These are phyloP conservation scores for Fistularia commersonii DNA, from an alignment of 2,797 vertebrate species.

Conservation along the genomic window DNA sequence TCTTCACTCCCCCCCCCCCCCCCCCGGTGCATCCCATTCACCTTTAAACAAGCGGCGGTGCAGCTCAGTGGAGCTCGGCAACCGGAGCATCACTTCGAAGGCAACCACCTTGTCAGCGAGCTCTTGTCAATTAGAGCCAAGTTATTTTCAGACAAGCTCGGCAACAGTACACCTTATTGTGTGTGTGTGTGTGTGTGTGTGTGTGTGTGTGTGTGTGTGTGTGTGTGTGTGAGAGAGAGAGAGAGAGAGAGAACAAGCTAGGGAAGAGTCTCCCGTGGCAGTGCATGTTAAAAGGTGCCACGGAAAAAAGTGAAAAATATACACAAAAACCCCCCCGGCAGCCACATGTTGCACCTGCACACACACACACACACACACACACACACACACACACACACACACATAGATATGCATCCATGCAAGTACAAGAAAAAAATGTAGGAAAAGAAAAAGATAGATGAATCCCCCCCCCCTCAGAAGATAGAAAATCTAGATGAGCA, in stretches of 20 bases:
- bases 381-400: too few relatives aligned
- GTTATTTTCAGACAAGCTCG: conserved; percentile 47
- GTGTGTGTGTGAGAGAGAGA: background rate
- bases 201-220: too few relatives aligned
- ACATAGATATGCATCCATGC: too few relatives aligned
- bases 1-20: conserved; percentile 42
- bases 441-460: background rate
- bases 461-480: too few relatives aligned
- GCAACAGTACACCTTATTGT: conserved; percentile 49
- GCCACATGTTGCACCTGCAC: conserved; percentile 51
- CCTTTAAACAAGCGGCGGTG: conserved; percentile 61
- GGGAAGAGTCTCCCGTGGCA: too few relatives aligned
- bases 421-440: too few relatives aligned
- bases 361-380: too few relatives aligned
- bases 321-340: conserved; percentile 14
- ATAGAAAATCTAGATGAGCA: too few relatives aligned
- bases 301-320: conserved; percentile 29
- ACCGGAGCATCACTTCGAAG: conserved; percentile 29
- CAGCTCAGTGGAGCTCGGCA: conserved; percentile 53
- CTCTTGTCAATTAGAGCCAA: conserved; percentile 55
- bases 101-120: conserved; percentile 32
- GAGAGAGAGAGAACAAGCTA: background rate
- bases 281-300: conserved; percentile 9
- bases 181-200: conserved; percentile 18
- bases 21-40: conserved; percentile 38